phyloP scores from a whole-genome alignment of 2,888 invertebrate species.

The Cryptophagus acutangulus region DNA sequence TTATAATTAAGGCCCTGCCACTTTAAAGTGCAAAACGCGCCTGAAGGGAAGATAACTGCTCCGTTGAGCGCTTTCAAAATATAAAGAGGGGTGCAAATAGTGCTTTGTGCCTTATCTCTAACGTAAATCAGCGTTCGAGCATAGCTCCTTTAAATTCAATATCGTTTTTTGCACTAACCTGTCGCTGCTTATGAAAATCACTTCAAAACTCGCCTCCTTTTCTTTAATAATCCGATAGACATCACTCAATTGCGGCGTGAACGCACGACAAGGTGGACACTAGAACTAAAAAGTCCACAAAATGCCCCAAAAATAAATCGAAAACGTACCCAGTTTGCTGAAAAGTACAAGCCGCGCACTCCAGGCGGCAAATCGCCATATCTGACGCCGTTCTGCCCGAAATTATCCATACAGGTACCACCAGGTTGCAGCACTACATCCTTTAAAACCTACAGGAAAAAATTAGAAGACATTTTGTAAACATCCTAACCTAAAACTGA shows the following conservation, averaged over 20 bases:
- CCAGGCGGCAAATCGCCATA: constrained; percentile 60
- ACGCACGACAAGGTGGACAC: constrained; percentile 84
- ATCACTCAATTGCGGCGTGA: constrained; percentile 72
- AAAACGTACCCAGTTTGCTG: constrained; percentile 76
- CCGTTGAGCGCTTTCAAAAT: no score
- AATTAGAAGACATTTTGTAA: constrained; percentile 10
- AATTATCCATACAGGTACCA: constrained; percentile 29
- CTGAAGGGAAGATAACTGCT: no score
- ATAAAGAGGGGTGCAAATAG: no score
- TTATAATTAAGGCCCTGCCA: no score
- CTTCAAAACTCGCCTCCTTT: constrained; percentile 67
- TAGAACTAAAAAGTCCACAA: constrained; percentile 43
- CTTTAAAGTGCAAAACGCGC: no score
- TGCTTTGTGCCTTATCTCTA: no score
- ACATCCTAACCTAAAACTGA: constrained; percentile 24
- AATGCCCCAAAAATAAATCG: not conserved
- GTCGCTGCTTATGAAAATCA: constrained; percentile 83
- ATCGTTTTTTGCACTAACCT: no score
- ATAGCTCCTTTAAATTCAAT: no score
- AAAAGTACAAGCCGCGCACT: constrained; percentile 77
- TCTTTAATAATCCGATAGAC: constrained; percentile 67
- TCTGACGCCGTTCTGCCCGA: constrained; percentile 27
- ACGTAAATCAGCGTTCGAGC: no score
- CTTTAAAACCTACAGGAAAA: constrained; percentile 49
- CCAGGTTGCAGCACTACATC: constrained; percentile 48